Percentiles rank a stretch among this genome's conserved stretches.
Evolutionary conservation across 2,888 invertebrate species (phyloP).

Genomic region (Lasioglossum vierecki): DNA sequence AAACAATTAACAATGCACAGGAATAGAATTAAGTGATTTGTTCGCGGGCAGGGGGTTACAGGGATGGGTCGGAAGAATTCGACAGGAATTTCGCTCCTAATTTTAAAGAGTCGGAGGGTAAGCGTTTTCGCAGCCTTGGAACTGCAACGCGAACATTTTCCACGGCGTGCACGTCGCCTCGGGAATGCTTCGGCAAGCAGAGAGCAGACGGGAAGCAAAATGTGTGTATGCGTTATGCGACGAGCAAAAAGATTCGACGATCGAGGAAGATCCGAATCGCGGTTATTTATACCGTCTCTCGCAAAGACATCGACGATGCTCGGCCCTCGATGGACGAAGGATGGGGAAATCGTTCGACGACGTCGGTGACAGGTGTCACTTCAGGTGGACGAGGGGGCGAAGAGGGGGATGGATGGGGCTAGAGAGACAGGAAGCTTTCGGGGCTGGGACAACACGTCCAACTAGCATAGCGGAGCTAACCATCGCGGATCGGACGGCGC

Average conservation of each 20-base stretch:
- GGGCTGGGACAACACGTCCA: conserved; percentile 46
- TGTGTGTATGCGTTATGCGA: neutral
- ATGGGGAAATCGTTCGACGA: conserved; percentile 26
- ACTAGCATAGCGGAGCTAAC: conserved; percentile 29
- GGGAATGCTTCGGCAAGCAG: conserved; percentile 16
- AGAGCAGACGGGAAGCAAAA: neutral
- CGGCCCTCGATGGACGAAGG: neutral
- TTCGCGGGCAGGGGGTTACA: neutral
- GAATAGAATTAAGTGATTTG: neutral
- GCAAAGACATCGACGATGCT: neutral
- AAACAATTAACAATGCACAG: neutral
- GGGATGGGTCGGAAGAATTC: neutral
- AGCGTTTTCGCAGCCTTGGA: conserved; percentile 15
- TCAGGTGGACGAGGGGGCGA: neutral
- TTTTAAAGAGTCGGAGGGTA: neutral
- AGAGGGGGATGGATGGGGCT: neutral
- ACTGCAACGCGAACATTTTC: conserved; percentile 11
- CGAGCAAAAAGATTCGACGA: conserved; percentile 1
- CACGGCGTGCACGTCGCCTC: neutral
- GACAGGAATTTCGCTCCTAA: neutral
- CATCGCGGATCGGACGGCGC: conserved; percentile 43
- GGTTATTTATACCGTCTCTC: conserved; percentile 25
- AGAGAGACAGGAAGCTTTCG: conserved; percentile 56
- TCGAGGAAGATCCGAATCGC: conserved; percentile 18
- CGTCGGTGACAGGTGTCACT: conserved; percentile 49